Evolutionary conservation across 2,888 invertebrate genomes (phyloP).

Genomic region (Cheilosia vernalis): DNA sequence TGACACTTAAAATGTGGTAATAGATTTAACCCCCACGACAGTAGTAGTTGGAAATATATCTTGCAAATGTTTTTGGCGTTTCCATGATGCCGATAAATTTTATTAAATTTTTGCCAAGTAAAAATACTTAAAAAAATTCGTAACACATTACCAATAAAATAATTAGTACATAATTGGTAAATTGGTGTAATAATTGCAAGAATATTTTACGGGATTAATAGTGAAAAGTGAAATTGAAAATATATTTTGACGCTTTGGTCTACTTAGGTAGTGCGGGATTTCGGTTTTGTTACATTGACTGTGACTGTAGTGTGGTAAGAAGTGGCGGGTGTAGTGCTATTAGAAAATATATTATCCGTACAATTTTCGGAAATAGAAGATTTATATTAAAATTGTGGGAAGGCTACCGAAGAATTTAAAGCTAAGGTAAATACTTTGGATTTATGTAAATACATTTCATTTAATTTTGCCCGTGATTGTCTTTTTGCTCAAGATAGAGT

Average conservation of each 20-base stretch:
- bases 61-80: slow-evolving; percentile 77
- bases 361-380: background rate
- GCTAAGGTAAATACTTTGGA: slow-evolving; percentile 59
- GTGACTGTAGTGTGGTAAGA: slow-evolving; percentile 61
- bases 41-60: slow-evolving; percentile 77
- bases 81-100: slow-evolving; percentile 72
- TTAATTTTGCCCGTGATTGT: slow-evolving; percentile 63
- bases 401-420: slow-evolving; percentile 13
- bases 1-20: slow-evolving; percentile 62
- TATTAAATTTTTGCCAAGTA: slow-evolving; percentile 48
- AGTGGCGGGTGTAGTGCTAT: slow-evolving; percentile 41
- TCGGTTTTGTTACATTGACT: slow-evolving; percentile 70
- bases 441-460: slow-evolving; percentile 59
- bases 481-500: slow-evolving; percentile 38
- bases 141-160: slow-evolving; percentile 35
- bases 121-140: slow-evolving; percentile 23
- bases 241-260: slow-evolving; percentile 63
- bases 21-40: slow-evolving; percentile 51
- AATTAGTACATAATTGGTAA: slow-evolving; percentile 30
- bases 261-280: slow-evolving; percentile 42
- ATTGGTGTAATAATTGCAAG: background rate
- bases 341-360: background rate
- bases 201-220: slow-evolving; percentile 8
- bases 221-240: slow-evolving; percentile 57
- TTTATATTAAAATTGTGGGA: slow-evolving; percentile 27